These are phyloP conservation scores for Calameuta filiformis DNA, from an alignment of 2,888 invertebrate species.

Conservation along the genomic window DNA sequence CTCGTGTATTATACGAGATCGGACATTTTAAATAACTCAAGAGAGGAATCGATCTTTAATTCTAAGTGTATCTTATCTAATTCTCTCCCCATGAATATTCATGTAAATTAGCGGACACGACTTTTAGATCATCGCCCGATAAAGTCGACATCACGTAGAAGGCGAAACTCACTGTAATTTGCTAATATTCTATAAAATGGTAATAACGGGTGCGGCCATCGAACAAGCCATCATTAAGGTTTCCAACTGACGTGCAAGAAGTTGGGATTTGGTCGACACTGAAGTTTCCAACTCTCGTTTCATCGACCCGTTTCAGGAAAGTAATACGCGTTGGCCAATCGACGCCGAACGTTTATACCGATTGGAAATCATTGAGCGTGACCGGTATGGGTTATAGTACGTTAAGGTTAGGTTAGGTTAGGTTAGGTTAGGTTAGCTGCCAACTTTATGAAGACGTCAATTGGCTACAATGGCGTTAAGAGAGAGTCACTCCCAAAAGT, in stretches of 20 bases:
- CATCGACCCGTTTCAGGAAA: not conserved
- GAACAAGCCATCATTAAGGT: not conserved
- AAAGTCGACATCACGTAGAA: not conserved
- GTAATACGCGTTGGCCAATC: not conserved
- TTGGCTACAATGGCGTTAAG: not conserved
- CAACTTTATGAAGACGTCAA: not conserved
- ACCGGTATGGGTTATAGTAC: not conserved
- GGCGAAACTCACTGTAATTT: not conserved
- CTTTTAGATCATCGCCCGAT: not conserved
- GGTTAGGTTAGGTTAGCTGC: not conserved
- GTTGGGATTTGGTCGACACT: not conserved
- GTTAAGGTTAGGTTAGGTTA: not conserved
- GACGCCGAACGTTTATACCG: not conserved
- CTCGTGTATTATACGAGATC: not conserved
- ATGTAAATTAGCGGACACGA: not conserved
- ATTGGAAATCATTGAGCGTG: not conserved
- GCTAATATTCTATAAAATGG: not conserved
- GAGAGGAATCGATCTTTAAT: not conserved
- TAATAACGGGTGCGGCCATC: not conserved
- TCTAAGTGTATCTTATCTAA: not conserved
- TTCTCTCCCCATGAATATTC: not conserved
- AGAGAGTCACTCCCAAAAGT: conserved; percentile 4
- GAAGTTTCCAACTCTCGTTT: not conserved
- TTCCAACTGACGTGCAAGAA: not conserved
- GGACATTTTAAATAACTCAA: not conserved